Percentiles rank a stretch among this genome's conserved stretches.
phyloP scores from a whole-genome alignment of 2,797 vertebrate genomes.

The Ataeniobius toweri region DNA sequence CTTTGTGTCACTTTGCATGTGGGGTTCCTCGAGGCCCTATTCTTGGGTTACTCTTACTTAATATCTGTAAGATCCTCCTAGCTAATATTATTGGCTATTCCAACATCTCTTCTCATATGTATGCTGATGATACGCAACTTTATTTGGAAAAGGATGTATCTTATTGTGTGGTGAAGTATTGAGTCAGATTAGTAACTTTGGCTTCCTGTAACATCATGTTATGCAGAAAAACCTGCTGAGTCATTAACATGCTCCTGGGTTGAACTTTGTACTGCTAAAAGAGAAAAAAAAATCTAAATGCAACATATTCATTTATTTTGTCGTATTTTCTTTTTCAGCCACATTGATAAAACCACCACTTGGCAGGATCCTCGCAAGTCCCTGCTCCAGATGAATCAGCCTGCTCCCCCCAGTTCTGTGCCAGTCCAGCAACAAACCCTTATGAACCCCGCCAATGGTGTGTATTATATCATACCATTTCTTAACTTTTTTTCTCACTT shows the following conservation, averaged over 20 bases:
- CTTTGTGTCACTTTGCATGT: background rate
- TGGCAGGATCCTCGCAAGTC: constrained; percentile 98
- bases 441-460: constrained; percentile 91
- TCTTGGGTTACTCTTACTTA: background rate
- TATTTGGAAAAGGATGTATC: background rate
- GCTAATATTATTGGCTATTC: background rate
- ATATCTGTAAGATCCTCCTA: background rate
- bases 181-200: constrained; percentile 14
- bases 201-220: constrained; percentile 34
- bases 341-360: constrained; percentile 97
- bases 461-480: constrained; percentile 19
- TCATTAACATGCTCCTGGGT: constrained; percentile 9
- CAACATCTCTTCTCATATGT: background rate
- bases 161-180: constrained; percentile 8
- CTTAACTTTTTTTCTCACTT: background rate
- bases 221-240: background rate
- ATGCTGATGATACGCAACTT: background rate
- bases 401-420: constrained; percentile 85
- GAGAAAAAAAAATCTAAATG: background rate
- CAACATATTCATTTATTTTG: background rate
- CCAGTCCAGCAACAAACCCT: constrained; percentile 89
- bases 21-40: background rate
- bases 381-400: constrained; percentile 92
- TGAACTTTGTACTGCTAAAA: constrained; percentile 8
- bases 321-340: constrained; percentile 76